Percentiles rank a stretch among this genome's conserved stretches.
phyloP scores from a whole-genome alignment of 2,113 vertebrate species.

The Eurypyga helias region DNA sequence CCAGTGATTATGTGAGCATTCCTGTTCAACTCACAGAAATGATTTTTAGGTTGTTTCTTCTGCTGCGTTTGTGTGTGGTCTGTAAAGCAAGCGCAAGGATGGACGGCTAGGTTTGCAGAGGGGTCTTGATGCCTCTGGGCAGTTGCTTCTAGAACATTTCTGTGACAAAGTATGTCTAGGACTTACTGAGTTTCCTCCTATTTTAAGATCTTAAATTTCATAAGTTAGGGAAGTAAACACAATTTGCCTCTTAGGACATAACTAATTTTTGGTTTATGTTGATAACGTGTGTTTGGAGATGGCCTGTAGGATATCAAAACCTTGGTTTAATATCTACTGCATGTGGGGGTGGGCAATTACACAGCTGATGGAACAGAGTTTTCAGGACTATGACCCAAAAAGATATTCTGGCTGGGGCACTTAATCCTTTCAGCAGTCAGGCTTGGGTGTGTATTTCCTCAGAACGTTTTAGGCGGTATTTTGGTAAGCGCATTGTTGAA shows the following conservation, averaged over 20 bases:
- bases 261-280: neutral
- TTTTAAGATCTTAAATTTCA: neutral
- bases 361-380: neutral
- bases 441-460: neutral
- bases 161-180: neutral
- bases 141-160: neutral
- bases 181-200: neutral
- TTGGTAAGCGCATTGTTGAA: neutral
- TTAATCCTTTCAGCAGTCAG: neutral
- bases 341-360: neutral
- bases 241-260: neutral
- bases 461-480: neutral
- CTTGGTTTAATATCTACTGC: neutral
- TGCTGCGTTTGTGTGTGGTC: conserved; percentile 3
- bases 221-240: neutral
- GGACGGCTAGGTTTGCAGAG: neutral
- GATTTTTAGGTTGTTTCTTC: neutral
- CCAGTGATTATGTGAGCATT: conserved; percentile 25
- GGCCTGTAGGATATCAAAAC: neutral
- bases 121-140: neutral
- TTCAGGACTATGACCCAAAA: neutral
- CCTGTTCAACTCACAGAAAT: conserved; percentile 20
- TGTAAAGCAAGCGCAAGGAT: neutral
- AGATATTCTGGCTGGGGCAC: neutral
- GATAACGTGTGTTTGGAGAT: neutral